Evolutionary conservation across 2,797 vertebrate species (phyloP).

Genomic region (Bryconaethiops microstoma): DNA sequence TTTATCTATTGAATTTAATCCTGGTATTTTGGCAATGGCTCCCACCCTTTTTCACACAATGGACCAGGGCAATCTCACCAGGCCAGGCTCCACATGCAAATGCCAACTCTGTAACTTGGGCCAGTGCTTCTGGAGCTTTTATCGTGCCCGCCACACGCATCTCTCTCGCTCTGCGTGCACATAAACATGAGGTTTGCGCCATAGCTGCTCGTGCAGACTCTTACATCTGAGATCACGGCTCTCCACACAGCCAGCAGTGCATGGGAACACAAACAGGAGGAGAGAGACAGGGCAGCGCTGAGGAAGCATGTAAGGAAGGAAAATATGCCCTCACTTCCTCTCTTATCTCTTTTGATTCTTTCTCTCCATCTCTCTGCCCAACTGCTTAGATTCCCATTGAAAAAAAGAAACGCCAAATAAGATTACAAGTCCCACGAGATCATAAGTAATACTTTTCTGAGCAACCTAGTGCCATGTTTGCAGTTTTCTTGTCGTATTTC

Average conservation of each 20-base stretch:
- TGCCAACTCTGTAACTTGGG: slow-evolving; percentile 46
- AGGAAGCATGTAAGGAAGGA: slow-evolving; percentile 51
- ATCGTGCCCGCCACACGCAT: slow-evolving; percentile 70
- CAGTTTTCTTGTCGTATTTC: background rate
- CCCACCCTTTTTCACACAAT: slow-evolving; percentile 61
- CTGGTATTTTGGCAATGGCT: slow-evolving; percentile 42
- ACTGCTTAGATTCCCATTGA: slow-evolving; percentile 15
- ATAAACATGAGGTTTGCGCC: slow-evolving; percentile 65
- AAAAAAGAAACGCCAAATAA: background rate
- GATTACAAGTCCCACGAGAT: slow-evolving; percentile 23
- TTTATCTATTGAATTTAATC: slow-evolving; percentile 43
- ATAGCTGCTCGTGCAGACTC: slow-evolving; percentile 59
- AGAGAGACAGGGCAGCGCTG: slow-evolving; percentile 44
- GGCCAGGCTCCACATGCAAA: slow-evolving; percentile 50
- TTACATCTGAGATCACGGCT: slow-evolving; percentile 68
- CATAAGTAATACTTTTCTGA: slow-evolving; percentile 29
- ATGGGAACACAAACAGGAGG: slow-evolving; percentile 67
- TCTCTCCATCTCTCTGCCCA: slow-evolving; percentile 45
- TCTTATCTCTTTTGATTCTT: slow-evolving; percentile 59
- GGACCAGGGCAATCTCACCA: slow-evolving; percentile 43
- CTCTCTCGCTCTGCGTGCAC: slow-evolving; percentile 54
- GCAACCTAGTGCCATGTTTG: slow-evolving; percentile 12
- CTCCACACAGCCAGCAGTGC: slow-evolving; percentile 65
- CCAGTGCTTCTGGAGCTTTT: slow-evolving; percentile 75
- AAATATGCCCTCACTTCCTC: slow-evolving; percentile 75